phyloP scores from a whole-genome alignment of 2,888 invertebrate species.

The Phengaris arion region DNA sequence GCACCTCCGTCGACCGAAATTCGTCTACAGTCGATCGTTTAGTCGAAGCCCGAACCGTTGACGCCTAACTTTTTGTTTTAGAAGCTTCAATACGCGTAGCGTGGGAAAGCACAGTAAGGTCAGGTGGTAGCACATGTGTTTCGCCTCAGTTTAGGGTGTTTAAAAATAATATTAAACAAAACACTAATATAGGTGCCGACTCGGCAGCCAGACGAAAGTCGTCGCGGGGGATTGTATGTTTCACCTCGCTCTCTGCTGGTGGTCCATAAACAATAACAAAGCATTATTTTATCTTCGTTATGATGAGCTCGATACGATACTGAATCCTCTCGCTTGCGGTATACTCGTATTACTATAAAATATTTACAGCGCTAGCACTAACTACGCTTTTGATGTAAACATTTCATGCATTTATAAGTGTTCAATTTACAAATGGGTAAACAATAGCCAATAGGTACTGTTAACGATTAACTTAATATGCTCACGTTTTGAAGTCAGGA shows the following conservation, averaged over 20 bases:
- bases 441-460: too few relatives aligned
- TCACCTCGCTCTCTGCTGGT: slow-evolving; percentile 54
- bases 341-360: slow-evolving; percentile 27
- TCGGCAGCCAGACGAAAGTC: slow-evolving; percentile 45
- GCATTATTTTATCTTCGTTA: slow-evolving; percentile 61
- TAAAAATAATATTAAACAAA: slow-evolving; percentile 74
- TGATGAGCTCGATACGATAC: slow-evolving; percentile 55
- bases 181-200: slow-evolving; percentile 60
- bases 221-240: slow-evolving; percentile 66
- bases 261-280: slow-evolving; percentile 73
- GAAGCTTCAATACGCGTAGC: slow-evolving; percentile 58
- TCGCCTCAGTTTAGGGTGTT: slow-evolving; percentile 68
- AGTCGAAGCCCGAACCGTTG: slow-evolving; percentile 49
- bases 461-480: background rate
- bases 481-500: background rate
- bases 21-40: slow-evolving; percentile 50
- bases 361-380: slow-evolving; percentile 26
- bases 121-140: slow-evolving; percentile 77
- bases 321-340: slow-evolving; percentile 35
- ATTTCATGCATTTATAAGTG: background rate
- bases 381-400: background rate
- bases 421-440: background rate
- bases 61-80: slow-evolving; percentile 63
- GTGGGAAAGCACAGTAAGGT: slow-evolving; percentile 75
- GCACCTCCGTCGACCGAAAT: slow-evolving; percentile 32